Conservation (phyloP, 2,113 vertebrate species). For the Illadopsis cleaveri region DNA sequence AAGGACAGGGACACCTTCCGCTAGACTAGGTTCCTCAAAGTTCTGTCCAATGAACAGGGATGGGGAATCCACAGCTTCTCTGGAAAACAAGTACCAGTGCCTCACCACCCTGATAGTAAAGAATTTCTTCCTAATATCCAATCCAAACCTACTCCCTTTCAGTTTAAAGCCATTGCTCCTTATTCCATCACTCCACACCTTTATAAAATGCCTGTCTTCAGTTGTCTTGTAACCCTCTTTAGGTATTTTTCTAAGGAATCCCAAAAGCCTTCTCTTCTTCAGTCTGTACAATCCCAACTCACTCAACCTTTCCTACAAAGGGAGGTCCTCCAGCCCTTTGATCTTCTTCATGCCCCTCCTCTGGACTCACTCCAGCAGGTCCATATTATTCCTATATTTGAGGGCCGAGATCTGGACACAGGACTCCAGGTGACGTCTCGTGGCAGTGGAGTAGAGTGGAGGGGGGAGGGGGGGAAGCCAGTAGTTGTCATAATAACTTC, state of each 20-base stretch:
- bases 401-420: neutral
- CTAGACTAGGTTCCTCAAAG: neutral
- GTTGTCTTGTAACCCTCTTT: neutral
- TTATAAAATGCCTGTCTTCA: neutral
- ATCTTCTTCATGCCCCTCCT: neutral
- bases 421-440: neutral
- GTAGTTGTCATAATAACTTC: neutral
- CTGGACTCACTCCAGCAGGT: neutral
- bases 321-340: neutral
- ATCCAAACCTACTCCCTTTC: neutral
- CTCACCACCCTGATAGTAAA: neutral
- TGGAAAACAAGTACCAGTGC: neutral
- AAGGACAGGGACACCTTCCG: neutral
- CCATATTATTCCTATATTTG: neutral
- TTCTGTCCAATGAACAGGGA: too few species aligned
- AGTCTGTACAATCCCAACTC: neutral
- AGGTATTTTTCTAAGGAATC: neutral
- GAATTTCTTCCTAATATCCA: neutral
- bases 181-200: neutral
- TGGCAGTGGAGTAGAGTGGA: rapidly evolving
- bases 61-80: neutral
- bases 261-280: neutral
- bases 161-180: neutral
- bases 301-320: neutral
- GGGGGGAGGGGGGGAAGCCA: neutral